Base-by-base conservation (phyloP, 2,113 vertebrate species). In the Coptodon rendalli region DNA sequence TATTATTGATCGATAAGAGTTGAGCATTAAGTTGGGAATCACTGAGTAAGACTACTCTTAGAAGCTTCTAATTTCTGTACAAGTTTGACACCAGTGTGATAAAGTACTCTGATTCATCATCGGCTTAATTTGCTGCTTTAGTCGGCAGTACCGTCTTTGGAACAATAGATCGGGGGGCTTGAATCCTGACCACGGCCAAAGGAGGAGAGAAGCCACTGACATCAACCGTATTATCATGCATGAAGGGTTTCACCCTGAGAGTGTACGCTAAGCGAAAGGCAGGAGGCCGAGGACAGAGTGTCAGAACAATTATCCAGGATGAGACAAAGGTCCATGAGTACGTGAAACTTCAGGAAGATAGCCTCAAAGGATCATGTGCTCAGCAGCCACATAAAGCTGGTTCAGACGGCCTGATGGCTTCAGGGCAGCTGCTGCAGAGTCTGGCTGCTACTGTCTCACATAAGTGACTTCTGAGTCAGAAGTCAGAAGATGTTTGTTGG, bases 321-420 rank as follows among this genome's bases (percentile, higher is more conserved):
- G n/a, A 66, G 17, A 2, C 61, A 66, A 66, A 66, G 61, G n/a
- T 66, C 31, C 17, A 66, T 7, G 17, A 66, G 61, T 66, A 38
- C 0, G 6, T 66, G 34, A 66, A 66, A 66, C 61, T 66, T n/a
- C 3, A 66, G 61, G 61, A 38, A 66, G 61, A 66, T 66, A 0
- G 34, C 0, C 34, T 38, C 34, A 66, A 66, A 22, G 3, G 0
- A 66, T 38, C 0, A 66, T 66, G 61, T 66, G 61, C 34, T 66
- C 40, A 3, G 68, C 14, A 73, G 40, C 22, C 68, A 73, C 38
- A 27, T 45, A 73, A 45, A 76, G 43, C 43, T 48, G 40, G 16
- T 11, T 48, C 24, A 48, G 24, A 48, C 0, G 0, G 13, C 22
- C 38, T 0, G 22, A 45, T 73, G 43, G 16, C 14, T 29, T 76